phyloP scores from a whole-genome alignment of 92 coral and sea anemone species.

The Montipora capitata region DNA sequence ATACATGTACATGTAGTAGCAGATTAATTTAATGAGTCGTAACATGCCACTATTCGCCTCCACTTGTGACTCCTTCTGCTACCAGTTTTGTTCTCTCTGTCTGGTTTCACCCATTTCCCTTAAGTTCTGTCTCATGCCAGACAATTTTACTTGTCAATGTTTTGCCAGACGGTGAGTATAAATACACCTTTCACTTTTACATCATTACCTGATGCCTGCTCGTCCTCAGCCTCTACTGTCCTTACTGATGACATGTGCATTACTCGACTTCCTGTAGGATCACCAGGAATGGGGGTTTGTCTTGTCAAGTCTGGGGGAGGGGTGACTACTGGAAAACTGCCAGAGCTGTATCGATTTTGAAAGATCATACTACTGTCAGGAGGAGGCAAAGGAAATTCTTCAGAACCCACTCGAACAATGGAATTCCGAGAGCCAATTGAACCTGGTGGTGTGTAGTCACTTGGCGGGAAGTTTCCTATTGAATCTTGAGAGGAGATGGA shows the following conservation, averaged over 20 bases:
- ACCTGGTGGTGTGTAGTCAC: conserved; percentile 91
- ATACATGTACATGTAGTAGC: too few species aligned
- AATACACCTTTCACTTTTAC: too few species aligned
- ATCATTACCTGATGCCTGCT: conserved; percentile 71
- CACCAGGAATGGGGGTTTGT: conserved; percentile 63
- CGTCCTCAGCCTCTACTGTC: conserved; percentile 78
- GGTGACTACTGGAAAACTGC: conserved; percentile 71
- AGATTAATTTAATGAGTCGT: too few species aligned
- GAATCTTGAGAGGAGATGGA: conserved; percentile 81
- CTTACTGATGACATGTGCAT: conserved; percentile 87
- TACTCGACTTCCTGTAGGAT: conserved; percentile 71
- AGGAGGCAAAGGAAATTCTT: conserved; percentile 92
- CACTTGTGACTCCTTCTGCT: too few species aligned
- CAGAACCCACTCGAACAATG: conserved; percentile 60
- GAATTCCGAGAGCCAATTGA: conserved; percentile 72
- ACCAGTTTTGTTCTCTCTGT: too few species aligned
- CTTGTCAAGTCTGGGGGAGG: conserved; percentile 91
- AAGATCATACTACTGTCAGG: conserved; percentile 57
- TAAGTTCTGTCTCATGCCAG: too few species aligned
- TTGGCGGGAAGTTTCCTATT: conserved; percentile 75
- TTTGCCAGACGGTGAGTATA: too few species aligned
- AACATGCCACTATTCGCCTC: too few species aligned
- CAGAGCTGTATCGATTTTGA: conserved; percentile 68
- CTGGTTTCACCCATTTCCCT: too few species aligned
- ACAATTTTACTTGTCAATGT: too few species aligned